Evolutionary conservation across 1,140 invertebrate genomes (phyloP).

Genomic region (Caenorhabditis tropicalis): DNA sequence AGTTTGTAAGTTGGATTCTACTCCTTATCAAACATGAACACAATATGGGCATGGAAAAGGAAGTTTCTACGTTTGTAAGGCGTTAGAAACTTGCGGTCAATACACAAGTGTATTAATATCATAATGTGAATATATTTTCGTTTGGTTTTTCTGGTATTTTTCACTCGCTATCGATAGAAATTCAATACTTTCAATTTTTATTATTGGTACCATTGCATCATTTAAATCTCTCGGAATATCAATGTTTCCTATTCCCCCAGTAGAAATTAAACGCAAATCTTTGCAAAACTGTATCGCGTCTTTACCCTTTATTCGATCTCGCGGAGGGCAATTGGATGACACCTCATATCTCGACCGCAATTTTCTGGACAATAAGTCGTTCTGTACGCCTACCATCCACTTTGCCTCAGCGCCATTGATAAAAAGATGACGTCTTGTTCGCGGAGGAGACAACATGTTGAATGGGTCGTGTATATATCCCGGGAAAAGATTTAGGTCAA

Average conservation of each 20-base stretch:
- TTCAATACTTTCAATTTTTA: too few species aligned
- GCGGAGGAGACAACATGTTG: not conserved
- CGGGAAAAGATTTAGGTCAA: slow-evolving; percentile 37
- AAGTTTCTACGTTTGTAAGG: not conserved
- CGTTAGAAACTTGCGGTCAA: not conserved
- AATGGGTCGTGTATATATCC: slow-evolving; percentile 27
- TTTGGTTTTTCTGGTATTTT: not conserved
- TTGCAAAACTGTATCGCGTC: not conserved
- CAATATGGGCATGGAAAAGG: not conserved
- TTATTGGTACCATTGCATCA: too few species aligned
- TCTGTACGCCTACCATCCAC: not conserved
- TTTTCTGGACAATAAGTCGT: slow-evolving; percentile 25
- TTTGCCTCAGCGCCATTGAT: not conserved
- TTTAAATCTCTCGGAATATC: not conserved
- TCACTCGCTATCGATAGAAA: too few species aligned
- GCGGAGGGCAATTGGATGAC: not conserved
- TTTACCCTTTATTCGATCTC: not conserved
- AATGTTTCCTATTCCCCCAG: not conserved
- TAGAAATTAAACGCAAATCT: not conserved
- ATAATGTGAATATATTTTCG: not conserved
- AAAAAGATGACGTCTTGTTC: slow-evolving; percentile 38
- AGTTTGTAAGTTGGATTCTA: not conserved
- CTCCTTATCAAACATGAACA: not conserved
- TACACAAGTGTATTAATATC: not conserved
- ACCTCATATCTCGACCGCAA: not conserved